Percentiles rank a stretch among this genome's conserved stretches.
phyloP scores from a whole-genome alignment of 2,113 vertebrate species.

The Heterochromis multidens region DNA sequence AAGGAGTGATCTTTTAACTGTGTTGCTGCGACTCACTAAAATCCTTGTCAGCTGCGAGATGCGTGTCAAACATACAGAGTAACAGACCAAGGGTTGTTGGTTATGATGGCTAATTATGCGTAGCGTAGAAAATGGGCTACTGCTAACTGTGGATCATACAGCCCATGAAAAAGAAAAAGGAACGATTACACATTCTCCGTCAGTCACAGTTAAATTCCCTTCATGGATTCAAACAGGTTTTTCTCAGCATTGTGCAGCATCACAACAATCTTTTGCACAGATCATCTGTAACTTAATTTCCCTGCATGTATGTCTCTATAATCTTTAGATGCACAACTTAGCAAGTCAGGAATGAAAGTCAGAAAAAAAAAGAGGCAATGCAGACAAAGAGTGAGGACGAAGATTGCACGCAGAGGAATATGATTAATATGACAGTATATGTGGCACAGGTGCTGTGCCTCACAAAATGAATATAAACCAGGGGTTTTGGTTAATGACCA shows the following conservation, averaged over 20 bases:
- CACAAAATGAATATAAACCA: conserved; percentile 56
- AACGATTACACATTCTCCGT: background rate
- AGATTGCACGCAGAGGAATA: background rate
- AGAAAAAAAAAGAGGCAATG: background rate
- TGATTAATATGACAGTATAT: conserved; percentile 57
- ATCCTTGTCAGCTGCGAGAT: conserved; percentile 7
- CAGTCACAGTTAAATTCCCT: background rate
- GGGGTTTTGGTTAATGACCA: conserved; percentile 25
- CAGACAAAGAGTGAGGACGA: background rate
- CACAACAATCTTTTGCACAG: background rate
- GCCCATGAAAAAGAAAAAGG: background rate
- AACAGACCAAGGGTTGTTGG: conserved; percentile 23
- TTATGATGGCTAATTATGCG: conserved; percentile 47
- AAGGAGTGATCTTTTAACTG: conserved; percentile 34
- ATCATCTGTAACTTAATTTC: background rate
- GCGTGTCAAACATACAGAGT: conserved; percentile 26
- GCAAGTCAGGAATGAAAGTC: background rate
- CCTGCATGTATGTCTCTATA: background rate
- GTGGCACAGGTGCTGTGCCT: conserved; percentile 56
- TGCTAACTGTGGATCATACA: conserved; percentile 7
- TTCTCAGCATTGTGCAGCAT: background rate
- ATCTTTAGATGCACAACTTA: background rate
- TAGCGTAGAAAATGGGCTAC: conserved; percentile 23
- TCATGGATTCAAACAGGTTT: conserved; percentile 13
- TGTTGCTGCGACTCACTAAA: conserved; percentile 5